These are phyloP conservation scores for Nyleta sp. DNA, from an alignment of 2,888 invertebrate species.

Conservation along the genomic window DNA sequence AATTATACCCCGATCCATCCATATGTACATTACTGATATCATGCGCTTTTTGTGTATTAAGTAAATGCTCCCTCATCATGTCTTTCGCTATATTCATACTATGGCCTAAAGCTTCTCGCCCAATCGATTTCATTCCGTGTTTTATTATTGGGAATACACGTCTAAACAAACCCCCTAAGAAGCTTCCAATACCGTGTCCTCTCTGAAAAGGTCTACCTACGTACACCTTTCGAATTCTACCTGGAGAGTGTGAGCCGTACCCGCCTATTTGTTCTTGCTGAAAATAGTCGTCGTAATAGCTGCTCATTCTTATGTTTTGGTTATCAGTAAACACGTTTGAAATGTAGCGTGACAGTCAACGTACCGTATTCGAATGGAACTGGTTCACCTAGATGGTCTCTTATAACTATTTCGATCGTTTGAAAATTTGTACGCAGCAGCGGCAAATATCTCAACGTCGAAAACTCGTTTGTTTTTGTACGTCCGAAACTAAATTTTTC, in stretches of 20 bases:
- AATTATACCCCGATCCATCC: slow-evolving; percentile 1
- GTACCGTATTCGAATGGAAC: slow-evolving; percentile 57
- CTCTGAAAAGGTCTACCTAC: slow-evolving; percentile 6
- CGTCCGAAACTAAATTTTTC: not conserved
- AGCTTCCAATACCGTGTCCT: slow-evolving; percentile 19
- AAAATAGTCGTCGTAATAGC: slow-evolving; percentile 23
- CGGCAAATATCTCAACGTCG: not conserved
- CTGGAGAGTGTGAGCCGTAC: too few relatives aligned
- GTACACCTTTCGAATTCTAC: slow-evolving; percentile 1
- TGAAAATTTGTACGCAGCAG: slow-evolving; percentile 23
- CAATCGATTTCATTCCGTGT: not conserved
- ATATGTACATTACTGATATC: too few relatives aligned
- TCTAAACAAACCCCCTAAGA: slow-evolving; percentile 25
- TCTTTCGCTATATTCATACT: slow-evolving; percentile 7
- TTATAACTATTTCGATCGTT: slow-evolving; percentile 55
- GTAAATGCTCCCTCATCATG: too few relatives aligned
- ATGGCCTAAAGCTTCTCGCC: slow-evolving; percentile 3
- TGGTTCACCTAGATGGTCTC: slow-evolving; percentile 36
- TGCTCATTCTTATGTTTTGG: too few relatives aligned
- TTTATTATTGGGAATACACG: slow-evolving; percentile 17
- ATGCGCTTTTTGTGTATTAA: too few relatives aligned
- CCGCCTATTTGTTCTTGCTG: not conserved
- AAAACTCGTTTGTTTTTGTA: not conserved
- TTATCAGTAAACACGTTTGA: too few relatives aligned
- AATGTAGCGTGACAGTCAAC: slow-evolving; percentile 1